Base-by-base conservation (phyloP, 2,888 invertebrate species). In the Cordilura impudica region DNA sequence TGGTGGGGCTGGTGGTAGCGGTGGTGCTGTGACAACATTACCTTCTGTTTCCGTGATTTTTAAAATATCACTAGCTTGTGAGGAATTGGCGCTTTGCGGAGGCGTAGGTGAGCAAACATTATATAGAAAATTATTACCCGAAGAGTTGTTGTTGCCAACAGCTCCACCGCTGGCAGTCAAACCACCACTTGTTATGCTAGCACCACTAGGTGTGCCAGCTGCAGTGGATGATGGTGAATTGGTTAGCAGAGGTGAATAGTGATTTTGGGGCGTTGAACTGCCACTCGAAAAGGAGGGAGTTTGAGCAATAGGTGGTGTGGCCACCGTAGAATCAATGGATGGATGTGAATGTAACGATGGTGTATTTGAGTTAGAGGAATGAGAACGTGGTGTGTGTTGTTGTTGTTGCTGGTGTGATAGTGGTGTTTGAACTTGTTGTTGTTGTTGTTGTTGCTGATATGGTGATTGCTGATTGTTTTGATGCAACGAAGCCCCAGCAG, bases 241-340 rank as follows among this genome's bases (percentile, higher is more conserved):
- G 81, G 89, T 89, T 83, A 89, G 82, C 82, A 89, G 82, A 79
- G 90, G 89, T 81, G 89, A 89, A 83, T 88, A 89, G 82, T 90
- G 89, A 83, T 90, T 90, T 74, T 89, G 89, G 73, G 89, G 88
- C 60, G 89, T 88, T n/a, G 89, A 88, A 23, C 87, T 87, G 83
- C 89, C 89, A 84, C 88, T 89, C 74, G 89, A 89, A 80, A 87
- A 86, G 81, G 89, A 85, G 19, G 85, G 84, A n/a, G 85, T 86
- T 78, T 86, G 85, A 69, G 84, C 85, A 82, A 86, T 83, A 74
- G 87, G 84, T 66, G 87, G 85, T 76, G 87, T 85, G 71, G 87
- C 86, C 73, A 86, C 84, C 35, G 87, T 86, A 5, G 88, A 88
- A 51, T 88, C 89, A 76, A 87, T 87, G 75, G 88, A 88, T 83